Percentiles rank a stretch among this genome's conserved stretches.
These are phyloP conservation scores for Barypeithes pellucidus DNA, from an alignment of 2,888 invertebrate genomes.

Conservation along the genomic window DNA sequence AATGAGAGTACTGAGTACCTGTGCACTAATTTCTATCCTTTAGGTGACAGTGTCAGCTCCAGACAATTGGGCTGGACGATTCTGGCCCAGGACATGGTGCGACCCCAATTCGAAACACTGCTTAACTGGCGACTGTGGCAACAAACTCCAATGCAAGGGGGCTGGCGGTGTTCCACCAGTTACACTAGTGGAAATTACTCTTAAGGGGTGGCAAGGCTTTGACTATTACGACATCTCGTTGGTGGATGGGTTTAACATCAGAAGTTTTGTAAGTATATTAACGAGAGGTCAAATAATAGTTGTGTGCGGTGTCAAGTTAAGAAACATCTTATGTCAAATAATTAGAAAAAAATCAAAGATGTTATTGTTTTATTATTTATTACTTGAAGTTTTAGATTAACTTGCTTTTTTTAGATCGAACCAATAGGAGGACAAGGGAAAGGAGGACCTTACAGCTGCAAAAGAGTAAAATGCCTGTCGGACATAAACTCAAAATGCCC, in stretches of 20 bases:
- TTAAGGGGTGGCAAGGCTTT: slow-evolving; percentile 65
- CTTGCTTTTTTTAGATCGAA: slow-evolving; percentile 60
- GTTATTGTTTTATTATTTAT: too few relatives aligned
- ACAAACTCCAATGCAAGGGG: slow-evolving; percentile 68
- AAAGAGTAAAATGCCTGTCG: slow-evolving; percentile 63
- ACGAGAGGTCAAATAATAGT: background rate
- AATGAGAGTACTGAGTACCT: too few relatives aligned
- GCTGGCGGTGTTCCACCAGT: slow-evolving; percentile 69
- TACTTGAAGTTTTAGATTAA: too few relatives aligned
- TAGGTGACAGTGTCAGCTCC: too few relatives aligned
- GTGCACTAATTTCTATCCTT: background rate
- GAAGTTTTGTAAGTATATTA: slow-evolving; percentile 60
- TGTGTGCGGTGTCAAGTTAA: too few relatives aligned
- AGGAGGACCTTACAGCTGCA: slow-evolving; percentile 66
- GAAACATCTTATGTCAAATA: too few relatives aligned
- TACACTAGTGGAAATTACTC: slow-evolving; percentile 70
- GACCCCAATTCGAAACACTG: slow-evolving; percentile 63
- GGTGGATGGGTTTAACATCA: slow-evolving; percentile 72
- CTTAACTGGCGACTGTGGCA: slow-evolving; percentile 69
- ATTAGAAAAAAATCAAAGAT: too few relatives aligned
- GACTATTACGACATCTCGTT: slow-evolving; percentile 72
- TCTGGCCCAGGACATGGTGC: slow-evolving; percentile 69
- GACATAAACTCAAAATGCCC: slow-evolving; percentile 69
- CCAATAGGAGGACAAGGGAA: slow-evolving; percentile 61
- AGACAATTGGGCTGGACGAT: slow-evolving; percentile 55